A percentile compares a stretch with the other conserved stretches of the same genome.
phyloP scores from a whole-genome alignment of 2,113 vertebrate species.

The Lanius ludovicianus region DNA sequence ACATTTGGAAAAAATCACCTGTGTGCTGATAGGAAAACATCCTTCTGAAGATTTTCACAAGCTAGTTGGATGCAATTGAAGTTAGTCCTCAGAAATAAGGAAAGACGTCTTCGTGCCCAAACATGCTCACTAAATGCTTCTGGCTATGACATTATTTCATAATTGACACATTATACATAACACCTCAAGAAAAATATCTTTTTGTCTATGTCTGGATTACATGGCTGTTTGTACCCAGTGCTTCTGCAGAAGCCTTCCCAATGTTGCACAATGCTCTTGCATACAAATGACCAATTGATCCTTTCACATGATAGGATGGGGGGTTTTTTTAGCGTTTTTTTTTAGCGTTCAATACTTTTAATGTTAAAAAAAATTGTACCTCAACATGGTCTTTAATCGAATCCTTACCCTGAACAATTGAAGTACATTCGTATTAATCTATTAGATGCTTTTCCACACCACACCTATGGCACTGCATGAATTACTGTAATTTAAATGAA shows the following conservation, averaged over 20 bases:
- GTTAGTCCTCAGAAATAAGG: slow-evolving; percentile 20
- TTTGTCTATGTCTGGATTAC: background rate
- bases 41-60: slow-evolving; percentile 27
- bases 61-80: background rate
- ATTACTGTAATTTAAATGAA: slow-evolving; percentile 63
- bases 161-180: slow-evolving; percentile 1
- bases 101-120: background rate
- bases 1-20: slow-evolving; percentile 54
- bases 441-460: slow-evolving; percentile 48
- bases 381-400: background rate
- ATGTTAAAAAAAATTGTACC: slow-evolving; percentile 17
- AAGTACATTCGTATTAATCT: slow-evolving; percentile 41
- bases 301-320: background rate
- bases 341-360: background rate
- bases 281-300: slow-evolving; percentile 30
- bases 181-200: background rate
- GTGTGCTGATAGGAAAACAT: slow-evolving; percentile 8
- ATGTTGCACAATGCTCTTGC: background rate
- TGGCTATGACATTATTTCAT: slow-evolving; percentile 34
- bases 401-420: slow-evolving; percentile 6
- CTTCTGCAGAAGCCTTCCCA: background rate
- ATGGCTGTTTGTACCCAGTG: background rate
- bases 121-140: slow-evolving; percentile 8
- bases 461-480: slow-evolving; percentile 56
- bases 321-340: background rate